These are phyloP conservation scores for Elachura formosa DNA, from an alignment of 2,113 vertebrate genomes.

Conservation along the genomic window DNA sequence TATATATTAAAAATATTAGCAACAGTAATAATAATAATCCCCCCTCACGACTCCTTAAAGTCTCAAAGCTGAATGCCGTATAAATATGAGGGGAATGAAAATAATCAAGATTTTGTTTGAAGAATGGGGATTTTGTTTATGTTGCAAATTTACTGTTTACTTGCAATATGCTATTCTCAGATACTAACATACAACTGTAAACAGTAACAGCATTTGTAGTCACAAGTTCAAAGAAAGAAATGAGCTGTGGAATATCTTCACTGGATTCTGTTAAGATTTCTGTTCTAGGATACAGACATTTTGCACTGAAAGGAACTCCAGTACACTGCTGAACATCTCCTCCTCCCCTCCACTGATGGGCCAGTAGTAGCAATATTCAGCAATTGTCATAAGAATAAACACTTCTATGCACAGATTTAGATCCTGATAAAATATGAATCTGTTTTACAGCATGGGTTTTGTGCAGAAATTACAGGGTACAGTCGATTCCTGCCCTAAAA, in stretches of 20 bases:
- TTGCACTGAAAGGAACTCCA: neutral
- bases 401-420: neutral
- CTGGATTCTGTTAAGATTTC: neutral
- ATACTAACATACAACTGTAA: neutral
- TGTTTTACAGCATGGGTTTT: neutral
- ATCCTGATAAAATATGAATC: neutral
- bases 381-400: neutral
- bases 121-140: neutral
- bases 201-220: neutral
- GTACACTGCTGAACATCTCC: neutral
- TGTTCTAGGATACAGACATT: neutral
- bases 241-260: neutral
- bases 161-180: neutral
- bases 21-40: neutral
- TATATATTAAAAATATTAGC: neutral
- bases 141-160: neutral
- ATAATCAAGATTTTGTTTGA: neutral
- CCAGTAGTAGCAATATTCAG: neutral
- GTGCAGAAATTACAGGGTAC: neutral
- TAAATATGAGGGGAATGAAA: neutral
- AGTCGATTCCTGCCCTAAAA: neutral
- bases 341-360: neutral
- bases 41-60: neutral
- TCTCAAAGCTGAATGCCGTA: neutral
- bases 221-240: neutral